Percentiles rank a stretch among this genome's conserved stretches.
Conservation (phyloP, 1,140 invertebrate species). For the Solenopsis invicta region DNA sequence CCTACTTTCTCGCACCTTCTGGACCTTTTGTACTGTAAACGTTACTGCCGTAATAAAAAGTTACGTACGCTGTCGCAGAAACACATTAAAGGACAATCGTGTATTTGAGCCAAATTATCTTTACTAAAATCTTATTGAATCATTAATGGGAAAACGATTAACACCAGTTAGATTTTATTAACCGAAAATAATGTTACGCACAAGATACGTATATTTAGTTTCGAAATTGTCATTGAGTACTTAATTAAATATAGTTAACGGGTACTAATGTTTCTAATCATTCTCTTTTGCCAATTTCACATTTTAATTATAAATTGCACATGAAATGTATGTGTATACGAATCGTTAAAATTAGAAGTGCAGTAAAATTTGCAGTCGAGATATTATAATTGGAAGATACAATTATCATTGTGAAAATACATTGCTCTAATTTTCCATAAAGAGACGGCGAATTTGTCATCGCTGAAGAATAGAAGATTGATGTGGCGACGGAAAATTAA, state of each 20-base stretch:
- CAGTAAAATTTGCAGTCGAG: not conserved
- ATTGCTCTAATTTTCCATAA: slow-evolving; percentile 2
- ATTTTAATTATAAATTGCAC: not conserved
- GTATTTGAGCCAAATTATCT: slow-evolving; percentile 7
- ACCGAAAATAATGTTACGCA: not conserved
- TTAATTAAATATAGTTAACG: not conserved
- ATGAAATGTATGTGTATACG: not conserved
- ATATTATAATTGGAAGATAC: not conserved
- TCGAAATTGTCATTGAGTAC: not conserved
- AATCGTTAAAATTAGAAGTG: slow-evolving; percentile 4
- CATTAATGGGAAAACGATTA: not conserved
- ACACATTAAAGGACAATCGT: not conserved
- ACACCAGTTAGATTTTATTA: not conserved
- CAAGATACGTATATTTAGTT: not conserved
- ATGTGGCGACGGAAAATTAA: not conserved
- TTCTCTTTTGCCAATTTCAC: not conserved
- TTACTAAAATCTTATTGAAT: not conserved
- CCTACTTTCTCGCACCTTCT: slow-evolving; percentile 59
- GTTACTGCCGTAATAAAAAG: slow-evolving; percentile 59
- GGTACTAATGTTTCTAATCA: slow-evolving; percentile 1
- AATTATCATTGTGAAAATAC: slow-evolving; percentile 22
- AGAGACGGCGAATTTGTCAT: not conserved
- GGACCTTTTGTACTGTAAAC: slow-evolving; percentile 56
- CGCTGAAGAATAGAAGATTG: not conserved
- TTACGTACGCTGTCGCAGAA: slow-evolving; percentile 20